Evolutionary conservation across 2,797 vertebrate genomes (phyloP).

Genomic region (Clarias platycephalus): DNA sequence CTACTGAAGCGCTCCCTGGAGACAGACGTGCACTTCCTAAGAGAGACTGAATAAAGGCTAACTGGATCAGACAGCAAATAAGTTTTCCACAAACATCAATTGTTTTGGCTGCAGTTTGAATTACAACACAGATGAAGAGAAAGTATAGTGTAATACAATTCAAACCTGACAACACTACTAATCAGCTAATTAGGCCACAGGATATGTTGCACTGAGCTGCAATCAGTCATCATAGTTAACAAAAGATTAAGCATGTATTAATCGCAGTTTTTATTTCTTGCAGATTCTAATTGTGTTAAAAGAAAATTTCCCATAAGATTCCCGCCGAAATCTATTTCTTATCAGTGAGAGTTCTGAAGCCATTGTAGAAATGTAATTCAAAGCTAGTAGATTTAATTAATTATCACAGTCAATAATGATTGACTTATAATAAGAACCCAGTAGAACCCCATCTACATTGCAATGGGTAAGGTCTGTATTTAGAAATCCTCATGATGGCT

Average conservation of each 20-base stretch:
- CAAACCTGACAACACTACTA: not conserved
- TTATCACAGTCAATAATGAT: not conserved
- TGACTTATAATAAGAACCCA: conserved; percentile 2
- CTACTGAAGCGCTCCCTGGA: conserved; percentile 13
- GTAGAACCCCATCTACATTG: too few relatives aligned
- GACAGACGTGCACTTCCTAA: not conserved
- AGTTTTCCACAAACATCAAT: not conserved
- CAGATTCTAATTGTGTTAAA: too few relatives aligned
- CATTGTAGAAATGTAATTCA: not conserved
- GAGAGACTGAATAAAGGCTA: conserved; percentile 13
- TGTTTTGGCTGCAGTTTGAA: not conserved
- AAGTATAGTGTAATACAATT: not conserved
- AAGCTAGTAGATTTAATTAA: not conserved
- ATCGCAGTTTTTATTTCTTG: not conserved
- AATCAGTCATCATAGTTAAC: not conserved
- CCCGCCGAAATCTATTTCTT: not conserved
- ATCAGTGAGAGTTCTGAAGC: not conserved
- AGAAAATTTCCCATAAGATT: not conserved
- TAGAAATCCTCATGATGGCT: not conserved
- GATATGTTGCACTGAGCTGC: not conserved
- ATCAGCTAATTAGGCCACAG: not conserved
- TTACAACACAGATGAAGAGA: not conserved
- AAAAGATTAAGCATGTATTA: not conserved
- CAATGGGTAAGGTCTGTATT: not conserved
- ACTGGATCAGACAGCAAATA: not conserved